These are phyloP conservation scores for Atrina japonica DNA, from an alignment of 2,888 invertebrate genomes.

Conservation along the genomic window DNA sequence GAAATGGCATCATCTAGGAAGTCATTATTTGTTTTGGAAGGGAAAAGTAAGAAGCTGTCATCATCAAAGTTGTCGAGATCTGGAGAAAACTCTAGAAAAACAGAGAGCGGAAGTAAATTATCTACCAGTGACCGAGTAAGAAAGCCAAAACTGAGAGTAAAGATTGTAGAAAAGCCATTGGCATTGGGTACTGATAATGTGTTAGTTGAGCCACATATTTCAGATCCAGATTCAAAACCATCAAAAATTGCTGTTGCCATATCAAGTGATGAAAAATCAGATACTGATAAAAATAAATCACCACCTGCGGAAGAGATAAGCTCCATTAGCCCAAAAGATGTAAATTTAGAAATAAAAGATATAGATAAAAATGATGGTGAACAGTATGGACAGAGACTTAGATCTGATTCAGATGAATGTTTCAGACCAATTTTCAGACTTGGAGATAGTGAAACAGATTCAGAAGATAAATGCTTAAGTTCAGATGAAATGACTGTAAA, in stretches of 20 bases:
- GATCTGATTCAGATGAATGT: constrained; percentile 3
- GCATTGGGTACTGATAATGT: neutral
- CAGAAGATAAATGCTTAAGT: constrained; percentile 16
- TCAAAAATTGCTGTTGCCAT: no score
- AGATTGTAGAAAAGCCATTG: constrained; percentile 12
- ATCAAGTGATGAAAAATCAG: constrained; percentile 16
- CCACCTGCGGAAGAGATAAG: constrained; percentile 6
- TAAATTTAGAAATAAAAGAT: constrained; percentile 27
- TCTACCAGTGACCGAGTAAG: neutral
- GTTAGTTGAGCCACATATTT: no score
- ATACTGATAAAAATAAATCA: constrained; percentile 48
- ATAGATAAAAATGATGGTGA: constrained; percentile 4
- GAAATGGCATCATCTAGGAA: constrained; percentile 48
- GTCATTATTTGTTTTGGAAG: constrained; percentile 62
- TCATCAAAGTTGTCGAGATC: constrained; percentile 22
- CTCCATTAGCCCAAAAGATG: constrained; percentile 29
- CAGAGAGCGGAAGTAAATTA: neutral
- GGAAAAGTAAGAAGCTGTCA: constrained; percentile 48
- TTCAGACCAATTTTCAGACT: constrained; percentile 41
- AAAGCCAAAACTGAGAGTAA: constrained; percentile 15
- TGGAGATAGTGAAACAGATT: constrained; percentile 34
- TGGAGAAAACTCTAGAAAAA: neutral
- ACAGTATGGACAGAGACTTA: neutral
- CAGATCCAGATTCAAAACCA: no score
- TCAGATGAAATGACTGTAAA: constrained; percentile 24